These are phyloP conservation scores for Eriosoma lanigerum DNA, from an alignment of 1,140 invertebrate genomes.

Conservation along the genomic window DNA sequence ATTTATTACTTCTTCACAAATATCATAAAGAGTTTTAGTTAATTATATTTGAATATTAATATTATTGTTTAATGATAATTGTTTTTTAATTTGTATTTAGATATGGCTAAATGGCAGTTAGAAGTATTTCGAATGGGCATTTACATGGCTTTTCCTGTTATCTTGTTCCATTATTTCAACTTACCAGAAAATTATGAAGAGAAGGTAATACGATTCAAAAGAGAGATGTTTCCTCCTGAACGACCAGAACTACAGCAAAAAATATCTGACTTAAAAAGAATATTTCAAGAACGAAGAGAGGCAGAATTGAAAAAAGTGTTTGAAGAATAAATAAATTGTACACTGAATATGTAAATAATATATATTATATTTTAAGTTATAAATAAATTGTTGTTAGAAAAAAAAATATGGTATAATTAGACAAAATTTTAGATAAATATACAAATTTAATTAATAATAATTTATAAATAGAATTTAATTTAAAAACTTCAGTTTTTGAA, in stretches of 20 bases:
- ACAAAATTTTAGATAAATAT: neutral
- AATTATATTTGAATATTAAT: too few relatives aligned
- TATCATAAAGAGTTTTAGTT: too few relatives aligned
- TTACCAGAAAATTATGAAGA: slow-evolving; percentile 80
- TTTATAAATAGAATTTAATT: slow-evolving; percentile 8
- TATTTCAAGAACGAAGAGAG: slow-evolving; percentile 36
- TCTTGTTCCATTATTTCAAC: slow-evolving; percentile 81
- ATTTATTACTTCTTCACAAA: too few relatives aligned
- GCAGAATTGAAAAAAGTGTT: slow-evolving; percentile 22
- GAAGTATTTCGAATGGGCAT: slow-evolving; percentile 80
- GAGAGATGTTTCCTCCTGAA: slow-evolving; percentile 58
- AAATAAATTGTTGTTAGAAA: slow-evolving; percentile 32
- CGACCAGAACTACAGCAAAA: slow-evolving; percentile 28
- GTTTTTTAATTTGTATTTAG: neutral
- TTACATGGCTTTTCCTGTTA: slow-evolving; percentile 83
- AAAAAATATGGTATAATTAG: neutral
- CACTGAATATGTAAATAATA: neutral
- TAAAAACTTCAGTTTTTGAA: slow-evolving; percentile 22
- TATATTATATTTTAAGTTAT: neutral
- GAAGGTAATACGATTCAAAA: slow-evolving; percentile 71
- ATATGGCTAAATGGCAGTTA: slow-evolving; percentile 77
- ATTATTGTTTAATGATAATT: too few relatives aligned
- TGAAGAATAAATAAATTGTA: slow-evolving; percentile 20
- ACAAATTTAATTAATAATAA: neutral
- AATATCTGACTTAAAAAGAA: slow-evolving; percentile 25